phyloP scores from a whole-genome alignment of 2,888 invertebrate genomes.

The Phortica okadai region DNA sequence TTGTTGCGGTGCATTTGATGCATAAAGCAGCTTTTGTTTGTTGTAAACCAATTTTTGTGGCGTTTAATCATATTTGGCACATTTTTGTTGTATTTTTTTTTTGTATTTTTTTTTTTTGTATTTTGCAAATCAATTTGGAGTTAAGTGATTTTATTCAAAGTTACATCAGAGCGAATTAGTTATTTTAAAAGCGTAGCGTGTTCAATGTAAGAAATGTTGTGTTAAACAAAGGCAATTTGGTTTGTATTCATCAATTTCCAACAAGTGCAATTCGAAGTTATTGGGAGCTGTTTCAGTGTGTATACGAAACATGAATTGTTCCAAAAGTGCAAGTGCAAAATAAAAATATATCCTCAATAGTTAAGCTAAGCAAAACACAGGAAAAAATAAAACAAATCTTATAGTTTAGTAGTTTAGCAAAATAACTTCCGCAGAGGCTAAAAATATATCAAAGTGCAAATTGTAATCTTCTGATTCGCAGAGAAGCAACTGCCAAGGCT shows the following conservation, averaged over 20 bases:
- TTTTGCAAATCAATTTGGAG: neutral
- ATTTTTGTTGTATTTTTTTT: neutral
- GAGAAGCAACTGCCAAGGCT: neutral
- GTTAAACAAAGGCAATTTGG: neutral
- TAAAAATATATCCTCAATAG: too few species aligned
- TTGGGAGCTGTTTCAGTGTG: slow-evolving; percentile 33
- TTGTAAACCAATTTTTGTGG: neutral
- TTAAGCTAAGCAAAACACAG: neutral
- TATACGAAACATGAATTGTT: neutral
- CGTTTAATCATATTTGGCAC: neutral
- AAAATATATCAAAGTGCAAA: too few species aligned
- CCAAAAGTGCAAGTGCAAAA: too few species aligned
- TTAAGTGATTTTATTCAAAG: neutral
- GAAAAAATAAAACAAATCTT: neutral
- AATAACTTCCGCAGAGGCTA: neutral
- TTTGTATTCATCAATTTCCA: neutral
- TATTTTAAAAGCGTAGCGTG: slow-evolving; percentile 3
- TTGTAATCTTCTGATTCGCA: neutral
- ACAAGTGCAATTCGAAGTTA: slow-evolving; percentile 15
- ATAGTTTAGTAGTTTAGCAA: neutral
- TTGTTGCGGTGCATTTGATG: slow-evolving; percentile 28
- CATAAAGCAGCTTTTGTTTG: slow-evolving; percentile 1
- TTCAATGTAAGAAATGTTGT: neutral
- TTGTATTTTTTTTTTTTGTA: slow-evolving; percentile 5
- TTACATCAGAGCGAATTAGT: neutral